Conservation (phyloP, 2,113 vertebrate species). For the Papio anubis region DNA sequence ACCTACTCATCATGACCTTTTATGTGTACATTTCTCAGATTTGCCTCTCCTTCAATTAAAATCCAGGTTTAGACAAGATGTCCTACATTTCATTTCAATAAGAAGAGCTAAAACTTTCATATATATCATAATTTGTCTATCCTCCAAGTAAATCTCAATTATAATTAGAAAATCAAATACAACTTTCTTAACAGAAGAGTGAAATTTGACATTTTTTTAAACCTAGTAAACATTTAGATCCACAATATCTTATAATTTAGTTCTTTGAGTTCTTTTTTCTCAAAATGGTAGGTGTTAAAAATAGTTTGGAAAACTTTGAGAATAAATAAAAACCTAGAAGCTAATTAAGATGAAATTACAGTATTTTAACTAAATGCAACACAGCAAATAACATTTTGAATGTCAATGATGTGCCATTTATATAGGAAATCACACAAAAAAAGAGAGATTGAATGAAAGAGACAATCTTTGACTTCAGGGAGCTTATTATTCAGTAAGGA, state of each 20-base stretch:
- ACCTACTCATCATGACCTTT: neutral
- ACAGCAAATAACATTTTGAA: neutral
- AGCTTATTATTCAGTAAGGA: neutral
- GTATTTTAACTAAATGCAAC: neutral
- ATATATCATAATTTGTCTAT: neutral
- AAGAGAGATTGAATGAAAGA: neutral
- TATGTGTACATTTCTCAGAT: neutral
- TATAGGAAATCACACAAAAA: neutral
- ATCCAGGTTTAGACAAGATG: neutral
- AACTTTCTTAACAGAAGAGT: neutral
- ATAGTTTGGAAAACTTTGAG: neutral
- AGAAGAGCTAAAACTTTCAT: neutral
- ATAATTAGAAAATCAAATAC: neutral
- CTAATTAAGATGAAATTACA: neutral
- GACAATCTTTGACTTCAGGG: neutral
- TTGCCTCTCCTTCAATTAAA: neutral
- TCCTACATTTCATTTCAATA: neutral
- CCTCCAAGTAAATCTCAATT: neutral
- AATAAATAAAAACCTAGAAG: neutral
- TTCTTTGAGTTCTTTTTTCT: neutral
- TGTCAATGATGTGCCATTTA: neutral
- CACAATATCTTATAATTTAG: neutral
- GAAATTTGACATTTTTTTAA: neutral
- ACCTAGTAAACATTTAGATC: neutral
- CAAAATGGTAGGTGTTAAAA: neutral